phyloP scores from a whole-genome alignment of 37 sponge, comb jelly and placozoan genomes.

The Bolinopsis microptera region DNA sequence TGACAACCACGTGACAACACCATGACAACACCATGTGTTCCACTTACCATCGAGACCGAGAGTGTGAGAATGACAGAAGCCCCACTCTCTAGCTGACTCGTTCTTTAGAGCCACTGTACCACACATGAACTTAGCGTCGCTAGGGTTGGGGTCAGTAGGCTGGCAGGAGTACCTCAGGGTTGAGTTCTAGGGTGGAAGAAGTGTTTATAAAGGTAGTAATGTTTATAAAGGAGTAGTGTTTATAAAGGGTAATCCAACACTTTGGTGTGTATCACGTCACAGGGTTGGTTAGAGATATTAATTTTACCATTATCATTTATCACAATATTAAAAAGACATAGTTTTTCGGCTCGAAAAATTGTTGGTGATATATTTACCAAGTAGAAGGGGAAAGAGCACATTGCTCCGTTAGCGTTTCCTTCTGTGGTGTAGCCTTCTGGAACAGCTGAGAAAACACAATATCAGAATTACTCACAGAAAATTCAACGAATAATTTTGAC shows the following conservation, averaged over 20 bases:
- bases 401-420: slow-evolving; percentile 40
- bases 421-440: slow-evolving; percentile 33
- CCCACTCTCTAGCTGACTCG: slow-evolving; percentile 9
- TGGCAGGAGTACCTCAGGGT: slow-evolving; percentile 33
- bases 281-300: too few species aligned
- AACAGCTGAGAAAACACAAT: background rate
- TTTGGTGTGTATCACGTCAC: too few species aligned
- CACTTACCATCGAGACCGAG: background rate
- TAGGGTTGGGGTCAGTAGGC: background rate
- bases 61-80: slow-evolving; percentile 41
- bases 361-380: background rate
- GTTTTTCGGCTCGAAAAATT: too few species aligned
- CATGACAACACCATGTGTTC: background rate
- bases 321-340: too few species aligned
- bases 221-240: background rate
- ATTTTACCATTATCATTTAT: too few species aligned
- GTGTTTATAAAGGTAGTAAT: background rate
- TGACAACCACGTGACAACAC: too few species aligned
- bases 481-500: background rate
- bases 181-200: background rate
- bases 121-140: slow-evolving; percentile 13
- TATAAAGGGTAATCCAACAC: too few species aligned
- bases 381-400: slow-evolving; percentile 57
- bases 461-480: too few species aligned
- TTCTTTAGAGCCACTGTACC: slow-evolving; percentile 51